Conservation (phyloP, 2,797 vertebrate genomes). For the Peromyscus eremicus region DNA sequence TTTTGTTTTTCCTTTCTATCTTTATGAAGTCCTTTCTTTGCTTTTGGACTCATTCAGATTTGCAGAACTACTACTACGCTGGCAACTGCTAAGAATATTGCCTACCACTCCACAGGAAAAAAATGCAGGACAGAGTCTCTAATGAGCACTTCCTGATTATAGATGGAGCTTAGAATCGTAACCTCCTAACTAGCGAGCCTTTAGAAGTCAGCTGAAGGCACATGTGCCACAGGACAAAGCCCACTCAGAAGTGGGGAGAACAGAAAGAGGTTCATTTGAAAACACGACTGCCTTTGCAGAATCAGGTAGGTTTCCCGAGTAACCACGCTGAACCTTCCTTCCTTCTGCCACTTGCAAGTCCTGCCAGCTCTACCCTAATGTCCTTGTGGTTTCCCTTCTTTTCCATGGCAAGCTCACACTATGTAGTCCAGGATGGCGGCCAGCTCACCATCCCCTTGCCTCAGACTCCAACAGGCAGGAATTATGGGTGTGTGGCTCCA, state of each 20-base stretch:
- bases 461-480: not conserved
- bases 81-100: constrained; percentile 74
- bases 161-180: constrained; percentile 70
- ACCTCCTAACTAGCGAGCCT: constrained; percentile 66
- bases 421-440: not conserved
- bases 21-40: constrained; percentile 55
- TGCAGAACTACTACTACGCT: constrained; percentile 52
- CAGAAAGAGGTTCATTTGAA: not conserved
- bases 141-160: constrained; percentile 78
- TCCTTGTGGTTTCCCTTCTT: not conserved
- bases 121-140: constrained; percentile 61
- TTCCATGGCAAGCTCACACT: not conserved
- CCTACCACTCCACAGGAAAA: constrained; percentile 60
- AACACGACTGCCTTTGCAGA: constrained; percentile 44
- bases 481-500: not conserved
- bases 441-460: not conserved
- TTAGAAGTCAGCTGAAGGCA: constrained; percentile 69
- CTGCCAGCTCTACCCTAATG: not conserved
- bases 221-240: constrained; percentile 49
- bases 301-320: not conserved
- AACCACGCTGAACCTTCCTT: constrained; percentile 4
- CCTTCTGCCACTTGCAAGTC: not conserved
- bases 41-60: constrained; percentile 56
- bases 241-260: not conserved
- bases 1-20: constrained; percentile 48